Evolutionary conservation across 1,140 invertebrate species (phyloP).

Genomic region (Macrocentrus cingulum): DNA sequence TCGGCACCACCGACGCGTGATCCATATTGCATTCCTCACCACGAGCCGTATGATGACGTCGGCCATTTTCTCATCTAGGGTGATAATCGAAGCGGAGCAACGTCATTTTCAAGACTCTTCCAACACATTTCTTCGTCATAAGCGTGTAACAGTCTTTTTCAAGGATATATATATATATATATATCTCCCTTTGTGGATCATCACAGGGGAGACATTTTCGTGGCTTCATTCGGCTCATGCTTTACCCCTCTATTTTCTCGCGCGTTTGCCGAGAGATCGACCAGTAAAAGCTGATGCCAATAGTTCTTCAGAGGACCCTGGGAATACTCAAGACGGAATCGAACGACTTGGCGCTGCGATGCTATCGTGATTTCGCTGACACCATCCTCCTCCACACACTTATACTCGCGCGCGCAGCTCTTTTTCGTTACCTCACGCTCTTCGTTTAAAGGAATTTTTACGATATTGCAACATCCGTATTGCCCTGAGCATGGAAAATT

Average conservation of each 20-base stretch:
- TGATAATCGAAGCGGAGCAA: slow-evolving; percentile 21
- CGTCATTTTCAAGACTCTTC: slow-evolving; percentile 4
- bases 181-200: neutral
- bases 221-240: slow-evolving; percentile 11
- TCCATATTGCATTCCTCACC: slow-evolving; percentile 45
- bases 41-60: slow-evolving; percentile 4
- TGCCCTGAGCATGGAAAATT: slow-evolving; percentile 27
- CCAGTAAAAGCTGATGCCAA: slow-evolving; percentile 12
- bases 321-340: slow-evolving; percentile 19
- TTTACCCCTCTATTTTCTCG: neutral
- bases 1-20: slow-evolving; percentile 40
- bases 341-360: slow-evolving; percentile 14
- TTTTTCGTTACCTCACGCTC: slow-evolving; percentile 11
- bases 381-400: too few relatives aligned
- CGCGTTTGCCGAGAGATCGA: slow-evolving; percentile 3
- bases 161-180: too few relatives aligned
- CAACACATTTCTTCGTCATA: neutral
- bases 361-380: slow-evolving; percentile 30
- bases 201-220: slow-evolving; percentile 18
- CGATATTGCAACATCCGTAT: slow-evolving; percentile 26
- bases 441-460: slow-evolving; percentile 28
- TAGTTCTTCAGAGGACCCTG: slow-evolving; percentile 9
- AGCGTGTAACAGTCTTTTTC: neutral
- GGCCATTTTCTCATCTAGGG: slow-evolving; percentile 4
- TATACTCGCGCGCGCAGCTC: slow-evolving; percentile 12